Conservation (phyloP, 2,797 vertebrate species). For the Varecia variegata region DNA sequence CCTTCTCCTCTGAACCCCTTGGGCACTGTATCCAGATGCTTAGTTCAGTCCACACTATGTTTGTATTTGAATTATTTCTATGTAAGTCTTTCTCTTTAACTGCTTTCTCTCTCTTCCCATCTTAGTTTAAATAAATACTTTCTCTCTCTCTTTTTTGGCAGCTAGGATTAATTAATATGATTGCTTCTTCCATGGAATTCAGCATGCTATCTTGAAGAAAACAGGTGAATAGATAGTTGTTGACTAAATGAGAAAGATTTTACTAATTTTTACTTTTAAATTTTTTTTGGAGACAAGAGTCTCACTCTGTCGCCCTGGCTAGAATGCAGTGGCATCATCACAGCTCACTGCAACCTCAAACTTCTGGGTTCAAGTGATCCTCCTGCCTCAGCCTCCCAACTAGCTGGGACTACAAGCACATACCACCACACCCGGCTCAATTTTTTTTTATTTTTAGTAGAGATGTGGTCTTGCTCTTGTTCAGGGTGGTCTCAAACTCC, state of each 20-base stretch:
- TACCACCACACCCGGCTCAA: not conserved
- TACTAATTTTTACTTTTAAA: not conserved
- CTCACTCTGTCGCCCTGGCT: not conserved
- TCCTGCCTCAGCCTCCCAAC: not conserved
- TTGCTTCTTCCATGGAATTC: not conserved
- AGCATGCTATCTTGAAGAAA: not conserved
- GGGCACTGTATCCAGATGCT: not conserved
- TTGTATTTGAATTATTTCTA: slow-evolving; percentile 8
- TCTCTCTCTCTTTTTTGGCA: not conserved
- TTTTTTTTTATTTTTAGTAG: not conserved
- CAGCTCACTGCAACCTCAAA: not conserved
- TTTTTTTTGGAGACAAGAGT: not conserved
- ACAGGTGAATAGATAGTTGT: not conserved
- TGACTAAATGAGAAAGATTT: not conserved
- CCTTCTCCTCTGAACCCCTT: not conserved
- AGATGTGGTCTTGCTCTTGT: no score
- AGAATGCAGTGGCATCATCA: not conserved
- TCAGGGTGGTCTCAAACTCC: no score
- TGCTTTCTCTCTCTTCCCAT: not conserved
- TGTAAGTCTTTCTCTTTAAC: not conserved
- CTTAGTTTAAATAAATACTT: not conserved
- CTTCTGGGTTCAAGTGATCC: not conserved
- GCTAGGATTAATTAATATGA: not conserved
- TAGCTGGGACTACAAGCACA: not conserved
- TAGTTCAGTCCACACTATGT: not conserved